phyloP scores from a whole-genome alignment of 2,113 vertebrate species.

The Pseudorasbora parva region DNA sequence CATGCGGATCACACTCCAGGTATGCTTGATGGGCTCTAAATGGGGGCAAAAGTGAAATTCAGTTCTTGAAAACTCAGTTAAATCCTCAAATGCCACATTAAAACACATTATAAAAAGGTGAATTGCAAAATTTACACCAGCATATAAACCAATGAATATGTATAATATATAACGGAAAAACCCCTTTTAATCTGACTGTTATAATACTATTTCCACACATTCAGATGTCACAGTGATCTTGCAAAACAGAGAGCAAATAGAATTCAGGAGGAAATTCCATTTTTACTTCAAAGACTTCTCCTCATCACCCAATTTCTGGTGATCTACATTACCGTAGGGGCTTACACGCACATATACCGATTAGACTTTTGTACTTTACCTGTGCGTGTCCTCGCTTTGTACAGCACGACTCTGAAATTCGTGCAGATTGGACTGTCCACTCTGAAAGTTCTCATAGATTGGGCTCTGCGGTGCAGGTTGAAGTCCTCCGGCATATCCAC shows the following conservation, averaged over 20 bases:
- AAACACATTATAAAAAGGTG: no score
- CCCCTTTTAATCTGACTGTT: background rate
- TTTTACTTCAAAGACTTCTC: background rate
- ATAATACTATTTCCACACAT: conserved; percentile 16
- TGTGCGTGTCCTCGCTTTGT: background rate
- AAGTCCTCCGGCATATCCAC: background rate
- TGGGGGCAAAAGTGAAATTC: conserved; percentile 23
- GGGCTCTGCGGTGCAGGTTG: conserved; percentile 40
- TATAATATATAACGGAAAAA: no score
- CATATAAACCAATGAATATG: background rate
- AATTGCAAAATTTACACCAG: background rate
- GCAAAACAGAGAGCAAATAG: conserved; percentile 17
- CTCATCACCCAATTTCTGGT: background rate
- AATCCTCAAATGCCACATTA: background rate
- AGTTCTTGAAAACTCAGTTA: conserved; percentile 1
- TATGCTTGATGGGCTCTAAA: conserved; percentile 63
- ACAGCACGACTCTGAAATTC: background rate
- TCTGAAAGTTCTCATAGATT: conserved; percentile 72
- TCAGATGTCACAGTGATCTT: conserved; percentile 7
- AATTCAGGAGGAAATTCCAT: background rate
- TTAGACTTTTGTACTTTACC: conserved; percentile 50
- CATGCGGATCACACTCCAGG: conserved; percentile 67
- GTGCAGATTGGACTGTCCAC: background rate
- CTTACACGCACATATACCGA: background rate
- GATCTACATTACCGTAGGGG: background rate